Evolutionary conservation across 2,888 invertebrate species (phyloP), one percentile per base, ranked within the genome.

Genomic region (Xestobium rufovillosum): DNA sequence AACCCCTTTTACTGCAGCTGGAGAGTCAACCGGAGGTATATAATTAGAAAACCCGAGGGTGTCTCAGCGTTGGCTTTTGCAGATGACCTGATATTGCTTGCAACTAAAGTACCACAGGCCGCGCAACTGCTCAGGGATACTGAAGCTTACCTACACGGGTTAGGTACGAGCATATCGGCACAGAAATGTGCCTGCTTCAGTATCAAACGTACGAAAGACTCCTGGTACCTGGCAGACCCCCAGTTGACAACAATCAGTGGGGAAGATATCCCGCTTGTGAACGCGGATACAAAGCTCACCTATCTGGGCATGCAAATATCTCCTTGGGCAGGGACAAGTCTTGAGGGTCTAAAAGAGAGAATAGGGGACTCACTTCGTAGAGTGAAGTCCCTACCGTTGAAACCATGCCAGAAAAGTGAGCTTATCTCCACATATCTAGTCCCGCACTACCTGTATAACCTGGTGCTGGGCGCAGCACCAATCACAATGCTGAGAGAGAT

Each of bases 401-500:
- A 64, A 41, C 65, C 63, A 3, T 59, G 59, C 35, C 64, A 66
- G 38, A 51, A 60, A 44, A 33, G 64, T 6, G 51, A 57, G 27
- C 41, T 61, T 0, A 41, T 66, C 27, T 46, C 60, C 40, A 49
- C 39, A 2, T 53, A 61, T 49, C 50, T 67, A 23, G 43, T 66
- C 10, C 65, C 63, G n/a, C 51, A 57, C 27, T 58, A 56, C 41
- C 42, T 56, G 27, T 64, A 66, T 40, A 39, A 47, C 4, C 29
- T 67, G 8, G 57, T 57, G 28, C 31, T 64, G 2, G 61, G 55
- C 2, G 48, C 48, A 2, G 39, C 44, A 33, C 10, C 50, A 41
- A 1, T 34, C 23, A 45, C 42, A 0, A 19, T 42, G n/a, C 3
- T 55, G 1, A 27, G 48, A 27, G 10, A 39, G 13, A 23, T 56